Evolutionary conservation across 1,140 invertebrate genomes (phyloP).

Genomic region (Drosophila asahinai): DNA sequence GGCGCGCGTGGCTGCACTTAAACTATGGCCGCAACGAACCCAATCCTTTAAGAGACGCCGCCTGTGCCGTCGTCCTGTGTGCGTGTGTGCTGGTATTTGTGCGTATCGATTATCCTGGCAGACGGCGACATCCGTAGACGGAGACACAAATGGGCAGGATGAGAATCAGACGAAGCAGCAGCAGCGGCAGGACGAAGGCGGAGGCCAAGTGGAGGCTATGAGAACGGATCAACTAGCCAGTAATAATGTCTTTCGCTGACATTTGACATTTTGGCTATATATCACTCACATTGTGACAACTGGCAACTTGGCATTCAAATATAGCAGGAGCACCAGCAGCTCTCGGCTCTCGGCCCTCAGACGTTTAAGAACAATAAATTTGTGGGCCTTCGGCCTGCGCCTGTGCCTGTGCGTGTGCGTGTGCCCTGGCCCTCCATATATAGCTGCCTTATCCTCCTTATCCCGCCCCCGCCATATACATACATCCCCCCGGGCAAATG

Average conservation of each 20-base stretch:
- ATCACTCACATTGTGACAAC: slow-evolving; percentile 82
- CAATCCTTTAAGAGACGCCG: slow-evolving; percentile 6
- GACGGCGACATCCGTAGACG: slow-evolving; percentile 72
- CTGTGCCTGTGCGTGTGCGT: slow-evolving; percentile 15
- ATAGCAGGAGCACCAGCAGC: slow-evolving; percentile 44
- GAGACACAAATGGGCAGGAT: slow-evolving; percentile 32
- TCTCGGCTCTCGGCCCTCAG: slow-evolving; percentile 23
- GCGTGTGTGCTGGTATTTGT: slow-evolving; percentile 33
- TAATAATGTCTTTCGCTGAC: slow-evolving; percentile 84
- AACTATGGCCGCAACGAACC: slow-evolving; percentile 1
- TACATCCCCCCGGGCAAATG: slow-evolving; percentile 36
- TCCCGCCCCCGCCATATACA: not conserved
- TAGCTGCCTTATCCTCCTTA: not conserved
- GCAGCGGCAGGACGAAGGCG: not conserved
- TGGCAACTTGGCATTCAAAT: slow-evolving; percentile 83
- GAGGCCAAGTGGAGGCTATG: slow-evolving; percentile 14
- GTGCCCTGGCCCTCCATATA: not conserved
- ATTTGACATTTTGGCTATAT: slow-evolving; percentile 83
- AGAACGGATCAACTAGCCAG: slow-evolving; percentile 79
- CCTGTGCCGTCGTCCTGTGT: not conserved
- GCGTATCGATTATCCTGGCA: slow-evolving; percentile 78
- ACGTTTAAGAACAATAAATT: slow-evolving; percentile 81
- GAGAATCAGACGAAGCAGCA: slow-evolving; percentile 4
- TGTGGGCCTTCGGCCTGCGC: slow-evolving; percentile 39
- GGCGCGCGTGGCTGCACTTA: not conserved